Base-by-base conservation (phyloP, 2,113 vertebrate genomes). In the Pteronura brasiliensis region DNA sequence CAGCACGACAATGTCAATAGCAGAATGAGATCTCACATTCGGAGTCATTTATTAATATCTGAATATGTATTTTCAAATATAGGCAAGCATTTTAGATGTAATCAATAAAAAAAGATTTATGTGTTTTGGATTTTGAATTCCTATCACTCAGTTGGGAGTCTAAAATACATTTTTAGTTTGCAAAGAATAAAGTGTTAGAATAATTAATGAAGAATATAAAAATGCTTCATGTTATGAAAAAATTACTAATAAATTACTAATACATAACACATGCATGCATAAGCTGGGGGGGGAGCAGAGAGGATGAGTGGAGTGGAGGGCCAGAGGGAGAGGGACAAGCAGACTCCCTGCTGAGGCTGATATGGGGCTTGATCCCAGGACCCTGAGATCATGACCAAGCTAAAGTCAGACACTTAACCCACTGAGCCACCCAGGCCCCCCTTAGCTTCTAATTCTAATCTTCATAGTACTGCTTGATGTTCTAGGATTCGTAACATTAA, bases 81-180 rank as follows among this genome's bases (percentile, higher is more conserved):
- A 79, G 31, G 31, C 52, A 91, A 85, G 27, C 2, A 47, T 90
- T 92, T 85, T 47, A 90, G 44, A 65, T n/a, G 6, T 74, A 89
- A 87, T 65, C 81, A 17, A 87, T 29, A 34, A 31, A 89, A 82
- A 42, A 29, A 52, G 13, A 94, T n/a, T 71, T 76, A 17, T 57
- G 27, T 79, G 39, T 34, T 92, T 95, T 88, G 36, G 21, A 72
- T 65, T 97, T 97, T 85, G 42, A 88, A 93, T 96, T 97, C 12
- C 34, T 82, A 34, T 55, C 47, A 67, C 11, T 97, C 59, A 44
- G 14, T 21, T 88, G 44, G 44, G 93, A 95, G 20, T 79, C 67
- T 59, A 87, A 76, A 71, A 18, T 34, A 12, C 77, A 76, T 94
- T 81, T 95, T 96, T 84, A 92, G 80, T 71, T 47, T 76, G 21